Evolutionary conservation across 2,888 invertebrate genomes (phyloP).

Genomic region (Drosophila ochracea): DNA sequence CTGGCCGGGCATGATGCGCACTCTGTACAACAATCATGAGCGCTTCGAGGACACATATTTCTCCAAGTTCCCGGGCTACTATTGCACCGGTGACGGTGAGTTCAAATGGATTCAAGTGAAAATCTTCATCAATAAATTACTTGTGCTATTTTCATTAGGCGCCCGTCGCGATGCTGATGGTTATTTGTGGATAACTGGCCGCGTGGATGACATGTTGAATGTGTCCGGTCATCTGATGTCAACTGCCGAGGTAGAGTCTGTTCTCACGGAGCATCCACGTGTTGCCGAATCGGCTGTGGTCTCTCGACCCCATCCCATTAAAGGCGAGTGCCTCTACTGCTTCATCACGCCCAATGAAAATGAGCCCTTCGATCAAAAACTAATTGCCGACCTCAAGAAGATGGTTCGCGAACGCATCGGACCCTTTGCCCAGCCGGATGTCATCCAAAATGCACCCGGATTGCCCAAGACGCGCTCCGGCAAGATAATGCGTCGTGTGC

Average conservation of each 20-base stretch:
- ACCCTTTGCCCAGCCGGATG: constrained; percentile 97
- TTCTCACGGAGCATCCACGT: constrained; percentile 90
- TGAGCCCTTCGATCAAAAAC: constrained; percentile 88
- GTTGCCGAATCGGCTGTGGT: constrained; percentile 99
- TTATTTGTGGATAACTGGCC: constrained; percentile 97
- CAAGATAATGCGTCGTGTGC: constrained; percentile 98
- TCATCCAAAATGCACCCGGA: constrained; percentile 96
- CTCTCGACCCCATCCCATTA: constrained; percentile 96
- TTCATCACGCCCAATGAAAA: constrained; percentile 96
- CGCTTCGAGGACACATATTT: constrained; percentile 97
- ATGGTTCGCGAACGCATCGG: constrained; percentile 96
- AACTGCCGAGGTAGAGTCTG: constrained; percentile 96
- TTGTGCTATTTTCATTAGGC: constrained; percentile 86
- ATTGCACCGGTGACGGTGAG: constrained; percentile 98
- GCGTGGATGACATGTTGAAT: constrained; percentile 99
- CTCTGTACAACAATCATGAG: constrained; percentile 95
- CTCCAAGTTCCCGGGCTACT: constrained; percentile 97
- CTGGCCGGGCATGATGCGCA: constrained; percentile 99
- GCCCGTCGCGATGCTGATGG: constrained; percentile 96
- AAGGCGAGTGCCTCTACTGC: constrained; percentile 98
- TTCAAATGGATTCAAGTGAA: neutral
- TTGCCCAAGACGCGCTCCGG: constrained; percentile 99
- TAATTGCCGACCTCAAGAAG: constrained; percentile 90
- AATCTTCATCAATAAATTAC: neutral
- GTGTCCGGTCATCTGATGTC: constrained; percentile 99